Percentiles rank a stretch among this genome's conserved stretches.
Evolutionary conservation across 2,888 invertebrate genomes (phyloP).

Genomic region (Dilophus febrilis): DNA sequence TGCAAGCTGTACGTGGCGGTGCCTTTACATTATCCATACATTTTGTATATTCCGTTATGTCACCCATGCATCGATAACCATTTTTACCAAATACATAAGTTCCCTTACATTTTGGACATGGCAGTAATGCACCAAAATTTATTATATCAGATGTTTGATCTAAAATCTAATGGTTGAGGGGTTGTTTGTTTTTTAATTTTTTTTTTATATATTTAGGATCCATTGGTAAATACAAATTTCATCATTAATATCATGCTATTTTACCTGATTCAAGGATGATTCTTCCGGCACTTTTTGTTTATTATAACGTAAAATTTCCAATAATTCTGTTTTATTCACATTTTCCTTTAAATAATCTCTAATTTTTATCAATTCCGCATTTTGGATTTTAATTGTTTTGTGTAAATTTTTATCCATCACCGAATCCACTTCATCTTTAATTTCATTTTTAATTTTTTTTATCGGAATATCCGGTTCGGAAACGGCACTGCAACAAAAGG

Average conservation of each 20-base stretch:
- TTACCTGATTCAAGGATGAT: too few species aligned
- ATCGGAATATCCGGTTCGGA: conserved; percentile 33
- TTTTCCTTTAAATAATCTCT: conserved; percentile 42
- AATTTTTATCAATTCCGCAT: conserved; percentile 37
- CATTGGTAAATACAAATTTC: background rate
- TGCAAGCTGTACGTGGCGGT: conserved; percentile 55
- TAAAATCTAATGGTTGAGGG: conserved; percentile 39
- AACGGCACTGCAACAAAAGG: conserved; percentile 18
- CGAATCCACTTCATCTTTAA: conserved; percentile 34
- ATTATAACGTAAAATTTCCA: conserved; percentile 51
- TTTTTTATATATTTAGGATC: background rate
- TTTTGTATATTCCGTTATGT: conserved; percentile 77
- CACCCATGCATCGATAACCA: conserved; percentile 74
- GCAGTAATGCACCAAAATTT: conserved; percentile 67
- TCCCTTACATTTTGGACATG: conserved; percentile 47
- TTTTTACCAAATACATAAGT: conserved; percentile 50
- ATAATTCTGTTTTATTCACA: conserved; percentile 43
- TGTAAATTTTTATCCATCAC: conserved; percentile 34
- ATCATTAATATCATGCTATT: background rate
- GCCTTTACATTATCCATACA: conserved; percentile 54
- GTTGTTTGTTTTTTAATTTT: background rate
- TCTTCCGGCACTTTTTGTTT: conserved; percentile 50
- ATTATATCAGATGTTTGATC: conserved; percentile 70
- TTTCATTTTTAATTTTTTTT: conserved; percentile 54
- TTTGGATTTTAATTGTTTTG: conserved; percentile 52